A percentile compares a stretch with the other conserved stretches of the same genome.
Evolutionary conservation across 1,140 invertebrate species (phyloP).

Genomic region (Drosophila seguyi): DNA sequence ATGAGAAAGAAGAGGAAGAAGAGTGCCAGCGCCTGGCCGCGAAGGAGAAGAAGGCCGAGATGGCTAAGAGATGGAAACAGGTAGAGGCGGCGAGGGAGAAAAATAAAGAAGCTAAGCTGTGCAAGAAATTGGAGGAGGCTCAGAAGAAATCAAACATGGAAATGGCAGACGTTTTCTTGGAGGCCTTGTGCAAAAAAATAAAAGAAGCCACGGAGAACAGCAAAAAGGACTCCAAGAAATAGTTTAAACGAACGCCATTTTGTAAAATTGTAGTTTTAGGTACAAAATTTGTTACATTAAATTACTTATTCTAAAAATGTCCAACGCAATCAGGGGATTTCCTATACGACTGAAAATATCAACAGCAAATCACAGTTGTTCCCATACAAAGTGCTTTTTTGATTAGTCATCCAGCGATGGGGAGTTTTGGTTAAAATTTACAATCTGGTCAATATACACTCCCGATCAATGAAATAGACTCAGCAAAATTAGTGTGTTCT

Average conservation of each 20-base stretch:
- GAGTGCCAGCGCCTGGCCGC: neutral
- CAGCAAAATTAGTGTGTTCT: too few species aligned
- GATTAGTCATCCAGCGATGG: too few species aligned
- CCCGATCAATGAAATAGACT: too few species aligned
- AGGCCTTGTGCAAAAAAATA: slow-evolving; percentile 16
- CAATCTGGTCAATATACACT: too few species aligned
- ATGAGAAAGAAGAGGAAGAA: neutral
- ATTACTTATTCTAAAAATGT: neutral
- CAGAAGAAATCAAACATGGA: neutral
- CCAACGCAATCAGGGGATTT: neutral
- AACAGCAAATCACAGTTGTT: too few species aligned
- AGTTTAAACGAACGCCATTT: neutral
- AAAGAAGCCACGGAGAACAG: neutral
- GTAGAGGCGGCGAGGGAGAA: neutral
- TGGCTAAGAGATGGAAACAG: slow-evolving; percentile 6
- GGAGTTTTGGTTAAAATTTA: too few species aligned
- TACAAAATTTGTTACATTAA: neutral
- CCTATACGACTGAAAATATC: too few species aligned
- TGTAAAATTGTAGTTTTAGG: neutral
- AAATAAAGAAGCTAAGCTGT: neutral
- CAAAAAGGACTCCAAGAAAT: slow-evolving; percentile 1
- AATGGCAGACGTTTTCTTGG: neutral
- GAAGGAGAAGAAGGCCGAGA: neutral
- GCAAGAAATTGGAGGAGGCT: slow-evolving; percentile 1
- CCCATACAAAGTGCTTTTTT: too few species aligned